A percentile compares a stretch with the other conserved stretches of the same genome.
Evolutionary conservation across 2,113 vertebrate species (phyloP).

Genomic region (Platanista minor): DNA sequence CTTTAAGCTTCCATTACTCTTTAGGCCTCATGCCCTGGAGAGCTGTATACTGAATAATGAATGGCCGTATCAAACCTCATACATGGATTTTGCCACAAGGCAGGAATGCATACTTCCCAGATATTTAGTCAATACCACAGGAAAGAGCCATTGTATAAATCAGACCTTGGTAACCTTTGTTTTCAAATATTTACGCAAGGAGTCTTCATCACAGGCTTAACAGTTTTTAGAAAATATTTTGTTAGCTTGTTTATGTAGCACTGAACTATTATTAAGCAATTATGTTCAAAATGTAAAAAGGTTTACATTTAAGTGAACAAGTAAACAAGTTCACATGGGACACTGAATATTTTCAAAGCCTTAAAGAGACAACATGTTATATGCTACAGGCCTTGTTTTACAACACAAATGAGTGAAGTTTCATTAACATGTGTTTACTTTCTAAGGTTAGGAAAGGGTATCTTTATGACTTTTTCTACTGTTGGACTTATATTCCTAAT

Average conservation of each 20-base stretch:
- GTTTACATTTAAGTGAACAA: conserved; percentile 6
- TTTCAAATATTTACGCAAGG: background rate
- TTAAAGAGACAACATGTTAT: background rate
- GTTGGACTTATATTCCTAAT: background rate
- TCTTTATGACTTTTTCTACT: background rate
- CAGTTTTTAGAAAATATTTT: background rate
- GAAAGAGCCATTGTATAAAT: background rate
- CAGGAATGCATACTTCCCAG: background rate
- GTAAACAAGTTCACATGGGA: background rate
- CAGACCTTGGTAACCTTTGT: background rate
- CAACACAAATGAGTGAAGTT: background rate
- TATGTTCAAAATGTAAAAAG: background rate
- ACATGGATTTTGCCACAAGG: background rate
- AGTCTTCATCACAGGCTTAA: background rate
- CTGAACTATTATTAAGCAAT: background rate
- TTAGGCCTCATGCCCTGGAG: background rate
- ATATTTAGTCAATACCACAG: background rate
- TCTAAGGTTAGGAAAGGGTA: background rate
- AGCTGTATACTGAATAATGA: background rate
- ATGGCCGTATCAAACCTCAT: background rate
- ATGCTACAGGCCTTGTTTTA: background rate
- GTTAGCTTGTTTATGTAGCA: background rate
- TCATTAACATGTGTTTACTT: background rate
- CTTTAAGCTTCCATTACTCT: background rate
- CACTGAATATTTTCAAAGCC: background rate